Conservation (phyloP, 1,140 invertebrate genomes). For the Caenorhabditis latens region DNA sequence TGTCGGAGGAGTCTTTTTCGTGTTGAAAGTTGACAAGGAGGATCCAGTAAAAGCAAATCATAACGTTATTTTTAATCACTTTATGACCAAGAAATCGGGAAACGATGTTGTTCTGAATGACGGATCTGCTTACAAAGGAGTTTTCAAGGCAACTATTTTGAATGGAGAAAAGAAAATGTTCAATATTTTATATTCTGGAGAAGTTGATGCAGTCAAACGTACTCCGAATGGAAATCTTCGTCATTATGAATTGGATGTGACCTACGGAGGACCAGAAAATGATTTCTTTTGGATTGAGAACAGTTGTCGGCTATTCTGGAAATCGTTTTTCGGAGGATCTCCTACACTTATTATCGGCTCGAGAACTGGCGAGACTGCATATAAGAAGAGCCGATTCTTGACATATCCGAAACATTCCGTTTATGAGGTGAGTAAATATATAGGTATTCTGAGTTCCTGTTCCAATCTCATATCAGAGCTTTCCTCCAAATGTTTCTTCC, state of each 20-base stretch:
- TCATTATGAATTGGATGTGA: background rate
- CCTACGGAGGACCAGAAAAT: too few species aligned
- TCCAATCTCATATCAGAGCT: too few species aligned
- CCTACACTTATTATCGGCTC: background rate
- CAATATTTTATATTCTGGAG: background rate
- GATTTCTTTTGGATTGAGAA: background rate
- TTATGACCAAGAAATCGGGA: background rate
- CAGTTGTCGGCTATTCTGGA: background rate
- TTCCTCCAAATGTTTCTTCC: background rate
- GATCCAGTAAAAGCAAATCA: background rate
- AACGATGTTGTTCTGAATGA: background rate
- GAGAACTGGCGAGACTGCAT: background rate
- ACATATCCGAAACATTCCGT: background rate
- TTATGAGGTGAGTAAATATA: background rate
- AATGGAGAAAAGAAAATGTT: background rate
- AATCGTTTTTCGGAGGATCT: constrained; percentile 7
- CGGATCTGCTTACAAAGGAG: background rate
- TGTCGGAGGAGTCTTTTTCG: background rate
- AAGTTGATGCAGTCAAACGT: background rate
- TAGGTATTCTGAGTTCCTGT: background rate
- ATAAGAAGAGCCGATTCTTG: background rate
- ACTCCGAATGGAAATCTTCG: background rate
- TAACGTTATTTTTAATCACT: background rate
- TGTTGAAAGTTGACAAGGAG: background rate
- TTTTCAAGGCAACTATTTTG: background rate